Conservation (phyloP, 2,888 invertebrate species). For the Ectobius pallidus region DNA sequence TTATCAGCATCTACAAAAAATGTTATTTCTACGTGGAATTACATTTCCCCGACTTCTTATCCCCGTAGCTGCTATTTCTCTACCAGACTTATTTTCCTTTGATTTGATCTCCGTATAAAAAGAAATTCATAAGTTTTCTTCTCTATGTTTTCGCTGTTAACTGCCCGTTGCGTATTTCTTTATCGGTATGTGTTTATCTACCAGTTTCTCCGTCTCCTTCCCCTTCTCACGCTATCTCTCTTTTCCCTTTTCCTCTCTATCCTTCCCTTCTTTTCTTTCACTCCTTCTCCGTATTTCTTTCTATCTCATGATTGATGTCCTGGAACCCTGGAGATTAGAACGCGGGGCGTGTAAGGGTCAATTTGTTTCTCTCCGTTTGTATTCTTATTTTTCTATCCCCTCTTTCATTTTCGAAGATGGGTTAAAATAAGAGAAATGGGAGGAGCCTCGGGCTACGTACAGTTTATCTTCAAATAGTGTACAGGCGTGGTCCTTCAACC, state of each 20-base stretch:
- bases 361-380: constrained; percentile 12
- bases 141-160: constrained; percentile 10
- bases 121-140: not conserved
- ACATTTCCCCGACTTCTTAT: not conserved
- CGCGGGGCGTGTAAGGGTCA: constrained; percentile 27
- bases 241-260: too few relatives aligned
- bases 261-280: too few relatives aligned
- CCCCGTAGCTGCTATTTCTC: not conserved
- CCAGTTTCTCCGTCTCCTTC: not conserved
- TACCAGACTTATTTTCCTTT: not conserved
- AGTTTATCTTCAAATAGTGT: not conserved
- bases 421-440: constrained; percentile 10
- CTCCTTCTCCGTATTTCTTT: not conserved
- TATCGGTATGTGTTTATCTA: constrained; percentile 15
- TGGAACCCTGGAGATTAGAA: constrained; percentile 3
- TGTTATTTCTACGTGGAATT: not conserved
- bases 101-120: constrained; percentile 19
- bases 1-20: not conserved
- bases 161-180: constrained; percentile 10
- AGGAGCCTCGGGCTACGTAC: not conserved
- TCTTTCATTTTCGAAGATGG: constrained; percentile 26
- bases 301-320: constrained; percentile 23
- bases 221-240: too few relatives aligned
- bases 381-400: not conserved
- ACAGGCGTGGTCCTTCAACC: constrained; percentile 21